Base-by-base conservation (phyloP, 2,888 invertebrate genomes). In the Pomacea canaliculata region DNA sequence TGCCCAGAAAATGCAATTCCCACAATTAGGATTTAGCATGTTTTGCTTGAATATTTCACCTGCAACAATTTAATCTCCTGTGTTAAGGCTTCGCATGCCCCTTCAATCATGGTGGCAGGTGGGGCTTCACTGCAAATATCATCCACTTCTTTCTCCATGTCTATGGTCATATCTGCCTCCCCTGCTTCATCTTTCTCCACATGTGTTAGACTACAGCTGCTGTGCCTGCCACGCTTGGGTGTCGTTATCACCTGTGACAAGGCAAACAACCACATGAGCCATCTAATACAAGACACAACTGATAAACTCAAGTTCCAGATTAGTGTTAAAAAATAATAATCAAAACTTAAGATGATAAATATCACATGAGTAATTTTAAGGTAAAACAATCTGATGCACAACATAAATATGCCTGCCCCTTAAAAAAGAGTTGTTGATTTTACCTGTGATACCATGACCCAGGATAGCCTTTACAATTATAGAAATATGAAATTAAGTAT, bases 171-270 rank as follows among this genome's bases (percentile, higher is more conserved):
- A 19, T 59, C n/a, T 59, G 66, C 70, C 37, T 65, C 71, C 46
- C 13, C 71, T 71, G n/a, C 65, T 66, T 49, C 66, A 63, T 16
- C n/a, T 60, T 49, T 73, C 67, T 19, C 65, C 16, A 46, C 60
- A 27, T 60, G 49, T 70, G 10, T 79, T n/a, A 85, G 80, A 63
- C 78, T 85, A 0, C 87, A 79, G n/a, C 86, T 73, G 18, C 80
- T 76, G 72, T 85, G 85, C 12, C 78, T 69, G 10, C 83, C 82
- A 77, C 86, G 85, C 73, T 84, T 87, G 0, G 87, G 88, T 3
- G 88, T 88, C 48, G 88, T 87, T 59, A 89, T 88, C 3, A 84
- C 85, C 89, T 89, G 81, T 10, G 13, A 51, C 27, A 56, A 37
- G n/a, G 10, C 9, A 46, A 23, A 71, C 19, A 23, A 16, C 12